phyloP scores from a whole-genome alignment of 1,140 invertebrate genomes.

The Drosophila chauvacae region DNA sequence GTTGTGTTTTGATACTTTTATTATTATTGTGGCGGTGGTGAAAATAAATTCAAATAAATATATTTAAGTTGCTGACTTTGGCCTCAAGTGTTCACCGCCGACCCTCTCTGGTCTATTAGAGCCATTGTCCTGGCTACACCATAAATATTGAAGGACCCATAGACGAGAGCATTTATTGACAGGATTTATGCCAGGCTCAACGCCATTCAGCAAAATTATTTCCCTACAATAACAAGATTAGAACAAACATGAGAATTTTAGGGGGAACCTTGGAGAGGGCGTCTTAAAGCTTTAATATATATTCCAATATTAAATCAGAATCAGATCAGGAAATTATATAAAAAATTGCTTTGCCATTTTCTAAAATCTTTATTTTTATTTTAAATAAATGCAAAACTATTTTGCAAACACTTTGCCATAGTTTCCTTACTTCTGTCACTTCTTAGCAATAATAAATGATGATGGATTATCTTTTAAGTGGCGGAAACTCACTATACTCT shows the following conservation, averaged over 20 bases:
- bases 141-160: slow-evolving; percentile 69
- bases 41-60: slow-evolving; percentile 81
- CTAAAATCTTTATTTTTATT: too few relatives aligned
- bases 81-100: slow-evolving; percentile 30
- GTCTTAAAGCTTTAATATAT: neutral
- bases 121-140: slow-evolving; percentile 48
- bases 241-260: slow-evolving; percentile 4
- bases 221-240: slow-evolving; percentile 37
- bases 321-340: too few relatives aligned
- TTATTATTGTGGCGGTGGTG: slow-evolving; percentile 57
- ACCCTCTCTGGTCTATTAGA: slow-evolving; percentile 29
- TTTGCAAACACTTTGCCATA: neutral
- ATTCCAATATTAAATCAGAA: neutral
- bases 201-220: slow-evolving; percentile 59
- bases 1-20: slow-evolving; percentile 74
- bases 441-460: neutral
- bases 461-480: slow-evolving; percentile 28
- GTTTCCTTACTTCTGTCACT: neutral
- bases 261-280: neutral
- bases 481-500: slow-evolving; percentile 5
- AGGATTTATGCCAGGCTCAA: slow-evolving; percentile 70
- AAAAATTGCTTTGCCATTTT: too few relatives aligned
- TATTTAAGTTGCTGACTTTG: slow-evolving; percentile 74
- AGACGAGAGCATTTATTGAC: slow-evolving; percentile 70
- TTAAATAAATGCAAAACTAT: neutral